A percentile compares a stretch with the other conserved stretches of the same genome.
Conservation (phyloP, 2,113 vertebrate genomes). For the Uropsilus gracilis region DNA sequence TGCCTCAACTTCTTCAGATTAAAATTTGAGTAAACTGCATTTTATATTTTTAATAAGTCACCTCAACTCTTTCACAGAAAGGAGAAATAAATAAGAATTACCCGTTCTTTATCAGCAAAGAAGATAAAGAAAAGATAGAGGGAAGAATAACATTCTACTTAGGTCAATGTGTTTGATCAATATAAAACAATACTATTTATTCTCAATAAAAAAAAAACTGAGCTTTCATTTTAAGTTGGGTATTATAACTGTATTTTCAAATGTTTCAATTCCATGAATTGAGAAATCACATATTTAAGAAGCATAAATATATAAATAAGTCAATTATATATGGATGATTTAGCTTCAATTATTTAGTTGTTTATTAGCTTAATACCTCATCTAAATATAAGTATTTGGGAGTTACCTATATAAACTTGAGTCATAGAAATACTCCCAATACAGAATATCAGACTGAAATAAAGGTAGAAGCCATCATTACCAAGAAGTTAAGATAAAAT, state of each 20-base stretch:
- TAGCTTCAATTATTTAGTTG: background rate
- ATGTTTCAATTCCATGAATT: background rate
- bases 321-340: background rate
- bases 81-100: background rate
- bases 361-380: no score
- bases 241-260: background rate
- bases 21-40: conserved; percentile 35
- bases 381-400: background rate
- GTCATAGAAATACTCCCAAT: background rate
- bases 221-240: background rate
- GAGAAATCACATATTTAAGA: background rate
- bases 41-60: background rate
- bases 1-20: background rate
- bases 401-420: background rate
- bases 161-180: background rate
- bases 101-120: background rate
- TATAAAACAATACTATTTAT: background rate
- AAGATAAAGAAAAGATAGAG: background rate
- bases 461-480: background rate
- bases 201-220: background rate
- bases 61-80: background rate
- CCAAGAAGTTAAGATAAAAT: background rate
- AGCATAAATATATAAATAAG: background rate
- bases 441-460: background rate
- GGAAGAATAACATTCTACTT: background rate